These are phyloP conservation scores for Halictus ligatus DNA, from an alignment of 2,888 invertebrate genomes.

Conservation along the genomic window DNA sequence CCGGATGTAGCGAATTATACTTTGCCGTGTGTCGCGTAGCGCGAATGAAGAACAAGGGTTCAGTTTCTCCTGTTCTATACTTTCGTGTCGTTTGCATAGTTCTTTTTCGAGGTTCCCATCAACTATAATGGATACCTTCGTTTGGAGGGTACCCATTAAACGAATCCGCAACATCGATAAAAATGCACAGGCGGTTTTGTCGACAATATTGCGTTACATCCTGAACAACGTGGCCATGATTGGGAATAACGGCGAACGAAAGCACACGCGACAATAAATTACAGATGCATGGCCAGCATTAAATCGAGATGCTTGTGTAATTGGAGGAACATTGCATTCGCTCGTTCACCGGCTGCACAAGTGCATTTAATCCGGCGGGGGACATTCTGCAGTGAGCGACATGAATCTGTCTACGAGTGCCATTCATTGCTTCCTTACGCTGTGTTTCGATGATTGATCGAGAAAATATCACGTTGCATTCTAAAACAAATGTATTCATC, in stretches of 20 bases:
- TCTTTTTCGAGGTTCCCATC: neutral
- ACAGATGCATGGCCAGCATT: constrained; percentile 6
- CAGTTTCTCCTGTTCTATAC: neutral
- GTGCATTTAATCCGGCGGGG: neutral
- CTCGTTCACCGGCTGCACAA: constrained; percentile 3
- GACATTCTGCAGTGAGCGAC: neutral
- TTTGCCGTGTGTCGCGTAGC: neutral
- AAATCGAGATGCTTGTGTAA: constrained; percentile 23
- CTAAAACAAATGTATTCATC: neutral
- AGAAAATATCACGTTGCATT: neutral
- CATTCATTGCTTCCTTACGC: neutral
- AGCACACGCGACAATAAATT: constrained; percentile 15
- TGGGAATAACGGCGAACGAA: neutral
- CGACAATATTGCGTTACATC: neutral
- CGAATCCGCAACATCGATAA: neutral
- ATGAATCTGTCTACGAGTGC: neutral
- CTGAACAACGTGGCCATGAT: neutral
- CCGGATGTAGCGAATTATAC: neutral
- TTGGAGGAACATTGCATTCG: constrained; percentile 6
- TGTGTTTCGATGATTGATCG: neutral
- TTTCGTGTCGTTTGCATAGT: neutral
- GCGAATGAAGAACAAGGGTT: neutral
- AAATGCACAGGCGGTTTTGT: neutral
- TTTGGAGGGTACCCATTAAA: neutral
- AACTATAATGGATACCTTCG: neutral